Conservation (phyloP, 2,888 invertebrate species). For the Cataglyphis altisquamis region DNA sequence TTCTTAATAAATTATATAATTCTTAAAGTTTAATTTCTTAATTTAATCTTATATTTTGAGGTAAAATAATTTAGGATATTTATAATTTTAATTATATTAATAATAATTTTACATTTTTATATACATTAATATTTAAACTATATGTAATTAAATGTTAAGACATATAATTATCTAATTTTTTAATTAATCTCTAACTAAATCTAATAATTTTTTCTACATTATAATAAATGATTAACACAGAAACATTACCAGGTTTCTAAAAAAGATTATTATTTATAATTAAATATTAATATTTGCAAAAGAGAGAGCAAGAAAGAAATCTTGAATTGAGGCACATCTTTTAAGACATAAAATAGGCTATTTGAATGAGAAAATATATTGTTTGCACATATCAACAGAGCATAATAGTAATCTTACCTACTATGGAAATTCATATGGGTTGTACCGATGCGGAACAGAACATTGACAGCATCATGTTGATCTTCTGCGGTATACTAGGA, state of each 20-base stretch:
- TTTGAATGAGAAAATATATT: conserved; percentile 29
- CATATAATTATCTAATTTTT: background rate
- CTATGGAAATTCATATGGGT: conserved; percentile 34
- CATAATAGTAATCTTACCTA: conserved; percentile 35
- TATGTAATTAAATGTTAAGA: background rate
- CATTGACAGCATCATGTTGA: conserved; percentile 39
- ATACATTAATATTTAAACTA: background rate
- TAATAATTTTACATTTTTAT: background rate
- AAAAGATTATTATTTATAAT: background rate
- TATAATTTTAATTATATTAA: conserved; percentile 5
- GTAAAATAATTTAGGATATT: background rate
- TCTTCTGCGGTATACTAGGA: conserved; percentile 44
- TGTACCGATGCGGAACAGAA: conserved; percentile 37
- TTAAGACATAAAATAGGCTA: conserved; percentile 25
- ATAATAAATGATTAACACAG: background rate
- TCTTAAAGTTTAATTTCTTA: background rate
- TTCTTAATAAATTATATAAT: background rate
- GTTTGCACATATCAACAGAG: conserved; percentile 33
- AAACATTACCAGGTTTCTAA: background rate
- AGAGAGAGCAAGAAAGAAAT: background rate
- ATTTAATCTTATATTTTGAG: background rate
- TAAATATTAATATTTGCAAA: background rate
- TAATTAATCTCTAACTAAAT: background rate
- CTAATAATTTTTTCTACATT: background rate
- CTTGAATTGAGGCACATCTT: conserved; percentile 22